Evolutionary conservation across 1,140 invertebrate species (phyloP), one percentile per base, ranked within the genome.

Genomic region (Drosophila ohnishii): DNA sequence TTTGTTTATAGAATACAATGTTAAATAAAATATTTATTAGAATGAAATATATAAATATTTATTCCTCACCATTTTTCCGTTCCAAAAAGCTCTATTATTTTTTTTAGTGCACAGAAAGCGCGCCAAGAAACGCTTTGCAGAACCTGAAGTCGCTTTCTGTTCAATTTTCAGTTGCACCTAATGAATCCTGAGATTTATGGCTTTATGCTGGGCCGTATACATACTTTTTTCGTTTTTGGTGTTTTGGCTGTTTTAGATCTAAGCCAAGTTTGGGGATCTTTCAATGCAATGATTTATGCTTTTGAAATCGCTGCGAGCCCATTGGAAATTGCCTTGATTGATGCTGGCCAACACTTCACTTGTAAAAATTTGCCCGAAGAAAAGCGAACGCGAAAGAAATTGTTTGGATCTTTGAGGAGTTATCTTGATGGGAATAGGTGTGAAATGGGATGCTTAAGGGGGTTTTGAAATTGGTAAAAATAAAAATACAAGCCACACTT

Each of bases 101-200:
- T 10, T 25, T 10, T 3, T 3, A 19, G 19, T 63, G 61, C 8
- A 58, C 47, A 60, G 56, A 84, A 86, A 82, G 75, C 82, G 78
- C 82, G 82, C 82, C 82, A 86, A 81, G 83, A 77, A 61, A 44
- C 19, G 32, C 28, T 25, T 44, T 37, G 40, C 14, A 58, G 65
- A 78, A 78, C 44, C 66, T 61, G 71, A 83, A 45, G 47, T 50
- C 57, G 45, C 63, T 72, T 63, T 60, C 62, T 59, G 77, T 61
- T 72, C 53, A 71, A 79, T 79, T 79, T 82, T 79, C 63, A 73
- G 79, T 86, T 86, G 83, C 83, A 86, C 66, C 72, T 77, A 87
- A 86, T 83, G 79, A 87, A 78, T 65, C 61, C 32, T 25, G 61
- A 83, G 79, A 87, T 87, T 86, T 87, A 87, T 86, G 83, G 79